Evolutionary conservation across 2,113 vertebrate genomes (phyloP).

Genomic region (Clarias batrachus): DNA sequence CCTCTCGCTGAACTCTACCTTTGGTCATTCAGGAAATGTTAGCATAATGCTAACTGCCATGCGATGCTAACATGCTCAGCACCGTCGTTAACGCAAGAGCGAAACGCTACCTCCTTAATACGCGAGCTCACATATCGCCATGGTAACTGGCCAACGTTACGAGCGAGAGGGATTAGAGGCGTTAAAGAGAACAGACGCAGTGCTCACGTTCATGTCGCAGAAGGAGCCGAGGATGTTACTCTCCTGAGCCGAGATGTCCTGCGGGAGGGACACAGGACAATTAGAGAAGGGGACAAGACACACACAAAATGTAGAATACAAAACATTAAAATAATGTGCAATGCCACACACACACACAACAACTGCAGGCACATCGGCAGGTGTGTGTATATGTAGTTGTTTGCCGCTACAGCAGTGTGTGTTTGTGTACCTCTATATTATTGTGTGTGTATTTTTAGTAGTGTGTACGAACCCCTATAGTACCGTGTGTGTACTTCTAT

Average conservation of each 20-base stretch:
- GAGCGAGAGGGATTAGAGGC: neutral
- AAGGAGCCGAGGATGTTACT: slow-evolving; percentile 99
- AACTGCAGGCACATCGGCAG: neutral
- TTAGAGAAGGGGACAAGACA: slow-evolving; percentile 4
- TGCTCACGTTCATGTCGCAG: slow-evolving; percentile 99
- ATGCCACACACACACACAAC: neutral
- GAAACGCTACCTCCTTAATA: neutral
- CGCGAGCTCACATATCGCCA: neutral
- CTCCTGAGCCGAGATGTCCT: slow-evolving; percentile 99
- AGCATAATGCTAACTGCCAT: neutral
- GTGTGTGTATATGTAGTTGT: slow-evolving; percentile 34
- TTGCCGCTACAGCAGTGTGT: neutral
- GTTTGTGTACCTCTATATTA: slow-evolving; percentile 50
- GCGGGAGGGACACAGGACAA: slow-evolving; percentile 49
- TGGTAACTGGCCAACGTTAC: no score
- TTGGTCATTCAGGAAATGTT: neutral
- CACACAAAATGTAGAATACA: neutral
- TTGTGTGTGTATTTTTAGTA: neutral
- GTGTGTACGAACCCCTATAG: neutral
- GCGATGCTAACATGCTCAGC: neutral
- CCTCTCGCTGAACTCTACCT: no score
- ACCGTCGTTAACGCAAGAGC: neutral
- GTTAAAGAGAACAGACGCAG: neutral
- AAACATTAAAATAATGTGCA: neutral
- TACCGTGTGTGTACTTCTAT: neutral